These are phyloP conservation scores for Lutjanus campechanus DNA, from an alignment of 2,797 vertebrate species.

Conservation along the genomic window DNA sequence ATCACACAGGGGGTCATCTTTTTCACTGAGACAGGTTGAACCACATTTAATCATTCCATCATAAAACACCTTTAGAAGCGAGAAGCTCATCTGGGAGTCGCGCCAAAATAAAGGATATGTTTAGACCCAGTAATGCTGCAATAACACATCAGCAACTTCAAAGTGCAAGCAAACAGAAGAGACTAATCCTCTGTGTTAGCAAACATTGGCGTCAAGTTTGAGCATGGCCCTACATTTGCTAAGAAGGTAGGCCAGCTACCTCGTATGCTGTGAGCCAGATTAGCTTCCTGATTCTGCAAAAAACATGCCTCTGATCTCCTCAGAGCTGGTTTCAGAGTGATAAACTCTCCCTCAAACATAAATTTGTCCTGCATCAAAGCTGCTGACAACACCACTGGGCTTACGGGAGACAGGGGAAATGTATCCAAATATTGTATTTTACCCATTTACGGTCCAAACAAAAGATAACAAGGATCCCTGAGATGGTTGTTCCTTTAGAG, in stretches of 20 bases:
- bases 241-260: slow-evolving; percentile 65
- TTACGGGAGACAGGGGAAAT: slow-evolving; percentile 33
- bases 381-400: slow-evolving; percentile 43
- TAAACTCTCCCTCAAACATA: slow-evolving; percentile 64
- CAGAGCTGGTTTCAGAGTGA: slow-evolving; percentile 53
- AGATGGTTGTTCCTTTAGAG: slow-evolving; percentile 27
- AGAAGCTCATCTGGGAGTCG: slow-evolving; percentile 49
- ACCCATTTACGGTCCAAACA: slow-evolving; percentile 47
- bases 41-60: slow-evolving; percentile 58
- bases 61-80: slow-evolving; percentile 60
- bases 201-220: slow-evolving; percentile 61
- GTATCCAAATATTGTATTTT: slow-evolving; percentile 44
- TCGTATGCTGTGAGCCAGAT: slow-evolving; percentile 64
- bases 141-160: slow-evolving; percentile 60
- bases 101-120: slow-evolving; percentile 59
- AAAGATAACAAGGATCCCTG: slow-evolving; percentile 46
- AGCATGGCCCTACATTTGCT: slow-evolving; percentile 41
- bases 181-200: slow-evolving; percentile 61
- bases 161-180: slow-evolving; percentile 66
- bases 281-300: slow-evolving; percentile 64
- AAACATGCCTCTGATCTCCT: slow-evolving; percentile 67
- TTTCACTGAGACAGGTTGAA: slow-evolving; percentile 44
- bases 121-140: slow-evolving; percentile 39
- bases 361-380: slow-evolving; percentile 61
- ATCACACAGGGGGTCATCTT: slow-evolving; percentile 54